Evolutionary conservation across 2,797 vertebrate species (phyloP).

Genomic region (Phyllotis vaccarum): DNA sequence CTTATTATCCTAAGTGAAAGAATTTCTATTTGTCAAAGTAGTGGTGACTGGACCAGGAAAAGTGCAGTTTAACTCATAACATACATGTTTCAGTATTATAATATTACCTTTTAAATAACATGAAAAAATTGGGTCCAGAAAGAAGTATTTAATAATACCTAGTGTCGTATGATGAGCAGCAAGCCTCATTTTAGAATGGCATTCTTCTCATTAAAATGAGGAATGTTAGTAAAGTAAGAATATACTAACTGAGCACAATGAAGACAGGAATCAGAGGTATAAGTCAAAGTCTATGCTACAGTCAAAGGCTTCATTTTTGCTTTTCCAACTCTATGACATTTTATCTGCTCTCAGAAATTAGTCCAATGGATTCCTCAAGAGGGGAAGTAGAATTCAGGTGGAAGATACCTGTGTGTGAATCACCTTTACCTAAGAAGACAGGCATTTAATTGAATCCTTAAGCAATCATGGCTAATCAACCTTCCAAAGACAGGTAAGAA

Average conservation of each 20-base stretch:
- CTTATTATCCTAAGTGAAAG: neutral
- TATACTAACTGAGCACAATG: neutral
- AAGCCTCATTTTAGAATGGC: neutral
- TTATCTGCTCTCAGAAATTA: neutral
- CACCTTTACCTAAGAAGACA: neutral
- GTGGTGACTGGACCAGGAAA: neutral
- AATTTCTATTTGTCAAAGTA: neutral
- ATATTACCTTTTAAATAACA: neutral
- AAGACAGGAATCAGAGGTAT: neutral
- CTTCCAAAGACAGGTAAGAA: neutral
- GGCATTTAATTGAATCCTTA: neutral
- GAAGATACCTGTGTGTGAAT: accelerated
- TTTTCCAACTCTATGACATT: neutral
- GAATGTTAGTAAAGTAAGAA: neutral
- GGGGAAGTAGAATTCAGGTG: neutral
- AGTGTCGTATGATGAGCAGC: neutral
- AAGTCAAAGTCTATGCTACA: neutral
- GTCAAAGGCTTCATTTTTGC: neutral
- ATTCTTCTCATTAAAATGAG: constrained; percentile 33
- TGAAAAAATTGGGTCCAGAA: neutral
- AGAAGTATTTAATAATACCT: neutral
- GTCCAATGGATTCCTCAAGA: neutral
- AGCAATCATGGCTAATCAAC: neutral
- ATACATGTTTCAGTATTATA: neutral
- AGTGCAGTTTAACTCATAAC: neutral